Percentiles rank a stretch among this genome's conserved stretches.
These are phyloP conservation scores for Cremastinae sp. DNA, from an alignment of 2,888 invertebrate species.

Conservation along the genomic window DNA sequence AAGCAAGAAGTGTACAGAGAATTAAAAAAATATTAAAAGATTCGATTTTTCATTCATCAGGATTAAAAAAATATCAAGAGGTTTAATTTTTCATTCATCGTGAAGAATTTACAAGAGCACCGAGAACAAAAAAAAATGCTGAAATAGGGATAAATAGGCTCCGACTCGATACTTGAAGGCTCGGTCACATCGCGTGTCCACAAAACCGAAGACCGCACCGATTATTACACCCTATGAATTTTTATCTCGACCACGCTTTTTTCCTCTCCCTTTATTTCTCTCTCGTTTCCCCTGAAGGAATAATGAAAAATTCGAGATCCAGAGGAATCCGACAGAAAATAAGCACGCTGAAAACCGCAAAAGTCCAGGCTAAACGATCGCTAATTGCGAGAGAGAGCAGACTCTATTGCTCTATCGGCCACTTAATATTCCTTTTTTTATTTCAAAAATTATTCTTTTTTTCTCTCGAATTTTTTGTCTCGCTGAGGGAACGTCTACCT, in stretches of 20 bases:
- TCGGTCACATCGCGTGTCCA: constrained; percentile 44
- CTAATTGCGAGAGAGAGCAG: constrained; percentile 55
- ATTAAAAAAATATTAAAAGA: neutral
- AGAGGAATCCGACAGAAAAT: constrained; percentile 29
- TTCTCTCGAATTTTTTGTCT: neutral
- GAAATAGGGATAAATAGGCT: neutral
- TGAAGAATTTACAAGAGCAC: too few relatives aligned
- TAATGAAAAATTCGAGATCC: constrained; percentile 31
- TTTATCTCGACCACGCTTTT: constrained; percentile 3
- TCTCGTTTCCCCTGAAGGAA: constrained; percentile 9
- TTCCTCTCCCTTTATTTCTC: neutral
- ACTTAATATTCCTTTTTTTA: constrained; percentile 39
- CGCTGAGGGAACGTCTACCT: constrained; percentile 4
- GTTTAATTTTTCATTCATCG: too few relatives aligned
- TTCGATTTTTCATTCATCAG: neutral
- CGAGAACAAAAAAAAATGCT: neutral
- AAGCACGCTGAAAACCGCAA: constrained; percentile 53
- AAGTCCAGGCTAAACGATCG: constrained; percentile 56
- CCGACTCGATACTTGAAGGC: neutral
- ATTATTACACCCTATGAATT: constrained; percentile 44
- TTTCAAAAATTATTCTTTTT: constrained; percentile 22
- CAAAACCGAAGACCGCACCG: constrained; percentile 15
- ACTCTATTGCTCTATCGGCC: constrained; percentile 54
- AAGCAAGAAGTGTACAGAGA: neutral
- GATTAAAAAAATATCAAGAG: too few relatives aligned